Percentiles rank a stretch among this genome's conserved stretches.
These are phyloP conservation scores for Sebastes jordani DNA, from an alignment of 2,797 vertebrate species.

Conservation along the genomic window DNA sequence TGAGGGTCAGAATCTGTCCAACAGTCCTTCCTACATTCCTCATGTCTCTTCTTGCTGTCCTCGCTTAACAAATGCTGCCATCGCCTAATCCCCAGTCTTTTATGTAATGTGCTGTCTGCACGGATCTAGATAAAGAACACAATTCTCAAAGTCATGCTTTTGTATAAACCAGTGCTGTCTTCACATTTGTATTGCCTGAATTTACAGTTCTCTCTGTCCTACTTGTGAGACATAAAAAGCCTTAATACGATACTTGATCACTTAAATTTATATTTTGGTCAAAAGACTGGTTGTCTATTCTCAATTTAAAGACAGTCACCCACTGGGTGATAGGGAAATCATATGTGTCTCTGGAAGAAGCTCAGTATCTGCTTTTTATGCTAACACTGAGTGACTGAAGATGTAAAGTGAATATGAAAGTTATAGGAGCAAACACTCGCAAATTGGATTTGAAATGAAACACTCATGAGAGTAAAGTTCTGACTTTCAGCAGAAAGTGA, in stretches of 20 bases:
- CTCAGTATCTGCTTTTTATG: background rate
- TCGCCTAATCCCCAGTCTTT: slow-evolving; percentile 50
- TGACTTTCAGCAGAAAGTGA: background rate
- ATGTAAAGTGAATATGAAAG: background rate
- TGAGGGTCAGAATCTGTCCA: slow-evolving; percentile 34
- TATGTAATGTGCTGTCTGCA: slow-evolving; percentile 47
- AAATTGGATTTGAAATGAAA: background rate
- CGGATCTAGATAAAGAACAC: slow-evolving; percentile 18
- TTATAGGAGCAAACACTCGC: background rate
- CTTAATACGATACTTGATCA: no score
- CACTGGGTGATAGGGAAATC: background rate
- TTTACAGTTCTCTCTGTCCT: background rate
- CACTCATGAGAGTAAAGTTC: accelerated
- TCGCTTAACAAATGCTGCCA: slow-evolving; percentile 24
- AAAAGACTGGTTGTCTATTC: background rate
- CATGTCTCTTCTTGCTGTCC: slow-evolving; percentile 36
- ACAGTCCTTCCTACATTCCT: slow-evolving; percentile 44
- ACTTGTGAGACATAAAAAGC: background rate
- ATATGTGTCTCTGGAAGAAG: background rate
- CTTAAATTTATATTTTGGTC: background rate
- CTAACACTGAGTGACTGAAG: background rate
- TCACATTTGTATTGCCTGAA: background rate
- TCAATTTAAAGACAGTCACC: background rate
- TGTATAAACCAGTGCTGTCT: background rate
- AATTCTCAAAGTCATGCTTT: background rate